Base-by-base conservation (phyloP, 2,113 vertebrate genomes). In the Spea multiplicata region DNA sequence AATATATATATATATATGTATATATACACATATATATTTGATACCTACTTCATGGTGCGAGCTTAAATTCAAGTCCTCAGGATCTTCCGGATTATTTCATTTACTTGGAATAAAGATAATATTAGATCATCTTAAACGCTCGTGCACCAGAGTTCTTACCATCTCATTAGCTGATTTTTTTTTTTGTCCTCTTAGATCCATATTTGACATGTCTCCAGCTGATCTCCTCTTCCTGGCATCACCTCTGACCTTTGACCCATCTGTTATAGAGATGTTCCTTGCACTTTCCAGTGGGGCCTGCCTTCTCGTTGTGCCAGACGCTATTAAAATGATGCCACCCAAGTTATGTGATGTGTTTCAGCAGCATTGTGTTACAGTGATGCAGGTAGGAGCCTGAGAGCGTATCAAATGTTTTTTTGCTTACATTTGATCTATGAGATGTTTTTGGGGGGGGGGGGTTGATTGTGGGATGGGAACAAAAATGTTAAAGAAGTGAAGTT, bases 161-260 rank as follows among this genome's bases (percentile, higher is more conserved):
- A 30, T 30, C 14, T 45, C 44, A 14, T 8, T 16, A 47, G n/a
- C 71, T 55, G 8, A 50, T 53, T 76, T 61, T 57, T 61, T 76
- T 61, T 66, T 87, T 64, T 88, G 84, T 87, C 74, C 46, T 77
- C 85, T 65, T 87, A 99, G 97, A 65, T 86, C 89, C 45, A 82
- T 98, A 81, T 97, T 97, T 87, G 87, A 92, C 84, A 81, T 98
- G 82, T 92, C 88, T 3, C 73, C 85, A 16, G 86, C 93, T 5
- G 97, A 99, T 83, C 62, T 92, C 73, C 87, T 99, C 0, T 96
- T 99, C 83, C 85, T 99, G 74, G 95, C 97, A 30, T 97, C 97
- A 9, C 93, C 96, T 12, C 86, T 99, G 76, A 98, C 96, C 3
- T 99, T 99, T 89, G 97, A 99, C 85, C 97, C 97, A 0, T 99